Percentiles rank a stretch among this genome's conserved stretches.
Conservation (phyloP, 2,113 vertebrate species). For the Panthera tigris region DNA sequence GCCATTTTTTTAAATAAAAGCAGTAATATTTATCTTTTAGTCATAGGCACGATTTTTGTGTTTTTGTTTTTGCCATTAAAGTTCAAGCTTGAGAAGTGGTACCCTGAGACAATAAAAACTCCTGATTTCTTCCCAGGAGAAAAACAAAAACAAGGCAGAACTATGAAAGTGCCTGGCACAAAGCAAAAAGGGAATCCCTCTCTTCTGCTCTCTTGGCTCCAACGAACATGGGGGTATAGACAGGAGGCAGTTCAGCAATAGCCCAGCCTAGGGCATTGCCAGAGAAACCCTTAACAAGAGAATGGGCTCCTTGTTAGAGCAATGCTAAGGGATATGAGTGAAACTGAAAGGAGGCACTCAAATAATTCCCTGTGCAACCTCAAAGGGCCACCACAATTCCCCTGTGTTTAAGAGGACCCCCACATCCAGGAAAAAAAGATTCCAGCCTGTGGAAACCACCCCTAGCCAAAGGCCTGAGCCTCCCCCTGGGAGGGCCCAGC, state of each 20-base stretch:
- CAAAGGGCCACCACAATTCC: constrained; percentile 71
- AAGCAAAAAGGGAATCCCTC: constrained; percentile 61
- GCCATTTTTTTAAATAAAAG: not conserved
- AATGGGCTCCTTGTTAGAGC: constrained; percentile 66
- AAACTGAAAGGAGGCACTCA: constrained; percentile 72
- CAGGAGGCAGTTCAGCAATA: constrained; percentile 41
- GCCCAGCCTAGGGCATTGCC: constrained; percentile 29
- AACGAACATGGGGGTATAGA: not conserved
- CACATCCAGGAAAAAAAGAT: constrained; percentile 55
- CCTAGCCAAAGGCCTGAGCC: constrained; percentile 23
- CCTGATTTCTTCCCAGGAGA: constrained; percentile 31
- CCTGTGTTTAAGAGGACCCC: constrained; percentile 67
- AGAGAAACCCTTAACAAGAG: constrained; percentile 59
- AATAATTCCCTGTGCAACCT: constrained; percentile 69
- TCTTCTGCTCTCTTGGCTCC: constrained; percentile 46
- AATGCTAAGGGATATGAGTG: not conserved
- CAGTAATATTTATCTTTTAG: constrained; percentile 1
- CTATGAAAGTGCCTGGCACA: constrained; percentile 52
- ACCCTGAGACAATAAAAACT: constrained; percentile 48
- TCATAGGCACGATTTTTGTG: not conserved
- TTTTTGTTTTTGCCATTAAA: not conserved
- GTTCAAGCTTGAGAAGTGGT: not conserved
- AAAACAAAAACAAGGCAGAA: constrained; percentile 64
- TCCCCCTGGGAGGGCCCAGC: constrained; percentile 33
- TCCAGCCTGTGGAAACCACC: constrained; percentile 64